Evolutionary conservation across 2,797 vertebrate species (phyloP), one percentile per base, ranked within the genome.

Genomic region (Esox masquinongy): DNA sequence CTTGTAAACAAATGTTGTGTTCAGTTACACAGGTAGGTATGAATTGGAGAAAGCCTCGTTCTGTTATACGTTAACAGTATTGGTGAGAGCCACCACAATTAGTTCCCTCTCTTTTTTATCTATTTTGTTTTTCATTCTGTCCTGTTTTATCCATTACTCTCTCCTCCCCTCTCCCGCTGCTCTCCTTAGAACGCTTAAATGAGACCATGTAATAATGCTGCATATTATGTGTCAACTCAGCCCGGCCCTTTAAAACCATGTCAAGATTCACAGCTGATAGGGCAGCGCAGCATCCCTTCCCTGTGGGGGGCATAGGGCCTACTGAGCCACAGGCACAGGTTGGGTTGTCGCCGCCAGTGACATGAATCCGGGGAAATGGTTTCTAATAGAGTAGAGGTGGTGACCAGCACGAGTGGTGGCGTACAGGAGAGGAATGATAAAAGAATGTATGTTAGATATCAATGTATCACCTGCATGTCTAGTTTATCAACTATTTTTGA

Each of bases 41-140:
- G 3, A n/a, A 59, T 59, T 4, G n/a, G 51, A 56, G 56, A 24
- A 24, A 59, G 3, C 56, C 22, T 59, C 19, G 53, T 56, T n/a
- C 51, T 9, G 4, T 12, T 9, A 24, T 9, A 59, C 22, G 22
- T 24, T 24, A 24, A 24, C 22, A 17, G 22, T 59, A 19, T 59
- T 59, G 56, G n/a, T 11, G 8, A 22, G 56, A 59, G 56, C 56
- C 56, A 22, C 56, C 22, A 59, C n/a, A 24, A 9, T 85, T 87
- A 76, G 87, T 51, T 47, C 24, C 5, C 68, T 12, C 39, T 47
- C 36, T 31, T 31, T 1, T 56, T 66, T 1, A 4, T 59, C 24
- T 74, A n/a, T 56, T 8, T 19, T 31, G 15, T 80, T 66, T 9
- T 51, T 53, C 53, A 14, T 50, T 71, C 24, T 3, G 4, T 24